Evolutionary conservation across 53 echinoderm and acorn worm genomes (phyloP).

Genomic region (Henricia sp.): DNA sequence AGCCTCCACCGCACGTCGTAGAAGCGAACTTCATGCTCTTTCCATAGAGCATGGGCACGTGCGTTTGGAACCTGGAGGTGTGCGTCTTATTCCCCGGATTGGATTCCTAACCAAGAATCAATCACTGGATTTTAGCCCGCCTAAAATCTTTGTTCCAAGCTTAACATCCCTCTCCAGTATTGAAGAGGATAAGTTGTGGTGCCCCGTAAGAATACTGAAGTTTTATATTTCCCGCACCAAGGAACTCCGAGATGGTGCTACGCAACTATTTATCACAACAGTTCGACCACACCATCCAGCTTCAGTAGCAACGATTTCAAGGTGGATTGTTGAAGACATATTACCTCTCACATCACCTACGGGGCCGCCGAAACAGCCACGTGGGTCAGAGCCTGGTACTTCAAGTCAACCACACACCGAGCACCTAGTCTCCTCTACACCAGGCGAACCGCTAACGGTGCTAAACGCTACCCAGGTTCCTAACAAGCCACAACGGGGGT

Average conservation of each 20-base stretch:
- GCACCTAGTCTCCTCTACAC: too few species aligned
- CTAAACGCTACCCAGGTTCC: neutral
- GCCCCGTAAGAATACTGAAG: slow-evolving; percentile 19
- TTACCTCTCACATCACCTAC: neutral
- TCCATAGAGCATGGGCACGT: slow-evolving; percentile 16
- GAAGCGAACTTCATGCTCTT: slow-evolving; percentile 38
- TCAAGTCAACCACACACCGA: neutral
- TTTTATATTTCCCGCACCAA: slow-evolving; percentile 33
- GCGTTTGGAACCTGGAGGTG: neutral
- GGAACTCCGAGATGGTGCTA: neutral
- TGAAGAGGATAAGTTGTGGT: slow-evolving; percentile 22
- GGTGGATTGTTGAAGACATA: slow-evolving; percentile 6
- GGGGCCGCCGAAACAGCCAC: neutral
- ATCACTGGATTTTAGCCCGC: neutral
- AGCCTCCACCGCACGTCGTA: slow-evolving; percentile 16
- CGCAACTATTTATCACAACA: slow-evolving; percentile 18
- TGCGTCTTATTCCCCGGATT: neutral
- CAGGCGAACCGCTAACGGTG: neutral
- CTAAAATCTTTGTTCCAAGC: slow-evolving; percentile 8
- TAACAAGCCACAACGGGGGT: neutral
- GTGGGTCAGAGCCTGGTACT: neutral
- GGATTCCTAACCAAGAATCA: slow-evolving; percentile 45
- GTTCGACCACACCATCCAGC: slow-evolving; percentile 28
- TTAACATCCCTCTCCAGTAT: slow-evolving; percentile 4
- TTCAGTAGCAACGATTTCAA: neutral